Evolutionary conservation across 2,888 invertebrate genomes (phyloP).

Genomic region (Alentia gelatinosa): DNA sequence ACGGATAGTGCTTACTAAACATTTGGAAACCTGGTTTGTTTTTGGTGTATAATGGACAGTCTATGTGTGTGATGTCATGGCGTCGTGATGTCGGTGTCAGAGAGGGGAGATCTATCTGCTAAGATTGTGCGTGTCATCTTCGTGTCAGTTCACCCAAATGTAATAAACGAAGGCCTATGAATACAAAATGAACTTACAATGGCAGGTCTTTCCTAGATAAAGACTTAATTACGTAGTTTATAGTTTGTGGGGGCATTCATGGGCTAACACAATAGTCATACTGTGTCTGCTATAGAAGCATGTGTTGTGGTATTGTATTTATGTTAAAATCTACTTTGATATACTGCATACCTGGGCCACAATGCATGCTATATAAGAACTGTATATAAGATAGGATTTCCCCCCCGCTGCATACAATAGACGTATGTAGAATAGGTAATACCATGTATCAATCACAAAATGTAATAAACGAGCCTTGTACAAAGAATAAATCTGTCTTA

Average conservation of each 20-base stretch:
- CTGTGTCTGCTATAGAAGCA: not conserved
- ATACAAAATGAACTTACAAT: not conserved
- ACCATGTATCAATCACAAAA: no score
- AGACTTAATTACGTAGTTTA: slow-evolving; percentile 1
- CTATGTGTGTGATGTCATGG: not conserved
- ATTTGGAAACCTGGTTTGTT: not conserved
- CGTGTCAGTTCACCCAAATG: not conserved
- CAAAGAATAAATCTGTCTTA: no score
- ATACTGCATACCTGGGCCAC: no score
- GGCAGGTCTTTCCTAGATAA: not conserved
- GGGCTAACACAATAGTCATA: not conserved
- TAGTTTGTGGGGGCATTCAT: not conserved
- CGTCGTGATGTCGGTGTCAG: not conserved
- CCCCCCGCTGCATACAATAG: no score
- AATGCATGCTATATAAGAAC: no score
- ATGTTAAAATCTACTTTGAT: no score
- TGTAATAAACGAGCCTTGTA: no score
- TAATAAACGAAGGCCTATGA: not conserved
- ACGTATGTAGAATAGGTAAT: no score
- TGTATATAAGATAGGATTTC: no score
- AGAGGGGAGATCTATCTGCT: no score
- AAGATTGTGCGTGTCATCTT: not conserved
- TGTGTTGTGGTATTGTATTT: no score
- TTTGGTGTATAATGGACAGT: not conserved
- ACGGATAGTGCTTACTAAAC: no score